Conservation (phyloP, 1,140 invertebrate species). For the Agrypnia vestita region DNA sequence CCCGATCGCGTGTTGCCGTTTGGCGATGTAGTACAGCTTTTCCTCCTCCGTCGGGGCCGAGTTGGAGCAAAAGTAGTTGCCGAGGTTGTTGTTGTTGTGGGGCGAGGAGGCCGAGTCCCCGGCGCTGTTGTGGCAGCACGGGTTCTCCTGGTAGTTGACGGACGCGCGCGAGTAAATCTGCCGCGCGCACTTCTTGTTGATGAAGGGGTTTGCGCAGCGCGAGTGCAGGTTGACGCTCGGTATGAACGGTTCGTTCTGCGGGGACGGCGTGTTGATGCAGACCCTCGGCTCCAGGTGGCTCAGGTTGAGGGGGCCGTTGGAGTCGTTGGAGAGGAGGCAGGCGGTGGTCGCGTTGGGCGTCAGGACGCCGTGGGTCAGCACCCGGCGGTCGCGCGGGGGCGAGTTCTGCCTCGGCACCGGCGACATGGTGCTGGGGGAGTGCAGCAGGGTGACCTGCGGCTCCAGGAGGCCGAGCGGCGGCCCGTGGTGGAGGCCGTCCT, state of each 20-base stretch:
- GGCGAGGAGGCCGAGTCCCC: slow-evolving; percentile 21
- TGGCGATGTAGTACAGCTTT: slow-evolving; percentile 68
- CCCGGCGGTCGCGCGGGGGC: slow-evolving; percentile 65
- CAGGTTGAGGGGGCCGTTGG: slow-evolving; percentile 69
- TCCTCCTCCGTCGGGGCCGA: slow-evolving; percentile 65
- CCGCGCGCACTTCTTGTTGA: slow-evolving; percentile 27
- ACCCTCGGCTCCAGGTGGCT: slow-evolving; percentile 66
- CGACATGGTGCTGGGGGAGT: slow-evolving; percentile 41
- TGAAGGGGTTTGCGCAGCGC: slow-evolving; percentile 8
- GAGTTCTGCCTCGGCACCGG: slow-evolving; percentile 63
- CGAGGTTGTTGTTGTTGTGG: slow-evolving; percentile 47
- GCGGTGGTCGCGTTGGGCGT: slow-evolving; percentile 64
- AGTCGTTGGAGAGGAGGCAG: slow-evolving; percentile 52
- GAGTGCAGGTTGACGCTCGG: slow-evolving; percentile 21
- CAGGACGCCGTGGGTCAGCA: not conserved
- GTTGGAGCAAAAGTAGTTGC: slow-evolving; percentile 53
- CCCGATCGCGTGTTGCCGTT: slow-evolving; percentile 71
- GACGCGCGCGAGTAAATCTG: slow-evolving; percentile 29
- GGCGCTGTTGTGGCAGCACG: slow-evolving; percentile 39
- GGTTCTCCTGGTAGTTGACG: slow-evolving; percentile 24
- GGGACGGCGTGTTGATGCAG: slow-evolving; percentile 52
- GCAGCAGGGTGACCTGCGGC: slow-evolving; percentile 38
- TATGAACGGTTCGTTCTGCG: slow-evolving; percentile 30
- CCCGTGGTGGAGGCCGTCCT: slow-evolving; percentile 43
- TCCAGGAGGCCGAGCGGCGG: slow-evolving; percentile 30